A percentile compares a stretch with the other conserved stretches of the same genome.
These are phyloP conservation scores for Syndactyla subalaris DNA, from an alignment of 2,797 vertebrate genomes.

Conservation along the genomic window DNA sequence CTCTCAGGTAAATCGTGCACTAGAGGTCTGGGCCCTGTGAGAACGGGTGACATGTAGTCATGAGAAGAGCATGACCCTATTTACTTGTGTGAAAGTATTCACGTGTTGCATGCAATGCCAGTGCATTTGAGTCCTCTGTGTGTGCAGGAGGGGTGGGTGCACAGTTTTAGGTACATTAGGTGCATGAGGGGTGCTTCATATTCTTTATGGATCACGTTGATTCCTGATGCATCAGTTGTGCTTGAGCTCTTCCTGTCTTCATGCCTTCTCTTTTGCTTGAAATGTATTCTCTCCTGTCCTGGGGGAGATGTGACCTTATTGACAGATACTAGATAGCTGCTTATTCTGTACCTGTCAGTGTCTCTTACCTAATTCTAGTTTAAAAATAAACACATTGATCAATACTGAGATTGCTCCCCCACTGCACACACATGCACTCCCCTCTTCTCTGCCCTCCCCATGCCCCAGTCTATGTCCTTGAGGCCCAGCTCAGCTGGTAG, in stretches of 20 bases:
- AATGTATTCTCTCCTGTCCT: background rate
- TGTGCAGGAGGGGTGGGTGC: background rate
- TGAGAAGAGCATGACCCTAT: background rate
- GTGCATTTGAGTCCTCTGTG: background rate
- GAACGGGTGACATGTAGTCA: background rate
- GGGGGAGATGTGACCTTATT: background rate
- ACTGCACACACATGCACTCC: background rate
- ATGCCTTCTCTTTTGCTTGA: background rate
- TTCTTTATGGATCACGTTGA: background rate
- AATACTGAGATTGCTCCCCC: background rate
- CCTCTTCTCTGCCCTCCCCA: background rate
- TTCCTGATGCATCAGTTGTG: background rate
- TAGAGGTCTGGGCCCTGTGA: background rate
- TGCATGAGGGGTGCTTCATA: fast-evolving
- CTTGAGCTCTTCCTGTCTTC: background rate
- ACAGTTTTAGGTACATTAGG: background rate
- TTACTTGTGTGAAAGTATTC: background rate
- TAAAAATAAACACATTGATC: background rate
- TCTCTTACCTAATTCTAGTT: background rate
- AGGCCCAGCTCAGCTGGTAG: background rate
- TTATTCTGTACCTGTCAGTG: background rate
- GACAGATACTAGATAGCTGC: background rate
- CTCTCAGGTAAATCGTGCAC: slow-evolving; percentile 2
- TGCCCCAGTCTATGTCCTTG: background rate
- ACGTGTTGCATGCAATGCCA: background rate